Evolutionary conservation across 2,888 invertebrate species (phyloP), one percentile per base, ranked within the genome.

Genomic region (Plebejus melissa): DNA sequence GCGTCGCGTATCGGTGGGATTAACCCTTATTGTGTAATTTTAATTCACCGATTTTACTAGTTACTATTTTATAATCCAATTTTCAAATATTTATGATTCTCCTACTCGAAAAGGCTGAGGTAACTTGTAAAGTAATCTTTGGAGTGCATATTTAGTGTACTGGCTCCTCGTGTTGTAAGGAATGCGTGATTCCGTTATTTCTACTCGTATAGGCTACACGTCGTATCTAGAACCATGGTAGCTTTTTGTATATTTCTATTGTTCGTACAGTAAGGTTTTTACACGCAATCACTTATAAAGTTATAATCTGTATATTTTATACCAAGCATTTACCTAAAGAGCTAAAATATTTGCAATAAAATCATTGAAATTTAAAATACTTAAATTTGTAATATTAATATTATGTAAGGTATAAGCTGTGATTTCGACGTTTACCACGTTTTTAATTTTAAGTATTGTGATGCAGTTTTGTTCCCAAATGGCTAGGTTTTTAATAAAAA

Each of bases 41-140:
- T 88, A 87, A 88, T 88, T 89, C 90, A 90, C 90, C 90, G 87
- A 88, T 84, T 90, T 87, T 88, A 87, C 88, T 92, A 89, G 88
- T 90, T 89, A 91, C 88, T 91, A 91, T 89, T 88, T 88, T 89
- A 88, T 91, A 91, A 89, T 91, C 87, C 87, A 85, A 86, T 84
- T 85, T 86, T 83, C 90, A 89, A 87, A 71, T 88, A 85, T 87
- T 87, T 90, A 90, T 87, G 87, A 88, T 91, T 91, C 90, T 93
- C 93, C 93, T 93, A 91, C 88, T 93, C 89, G 88, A 92, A 92
- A 93, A 93, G 93, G 93, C 93, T 93, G 93, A 93, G 84, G 89
- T 89, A 88, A 89, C 87, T 85, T 89, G 86, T 89, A 90, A 88
- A 86, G 84, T 89, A 88, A 90, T 83, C 84, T 90, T 91, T 89